Evolutionary conservation across 2,888 invertebrate genomes (phyloP).

Genomic region (Mesorhabditis spiculigera): DNA sequence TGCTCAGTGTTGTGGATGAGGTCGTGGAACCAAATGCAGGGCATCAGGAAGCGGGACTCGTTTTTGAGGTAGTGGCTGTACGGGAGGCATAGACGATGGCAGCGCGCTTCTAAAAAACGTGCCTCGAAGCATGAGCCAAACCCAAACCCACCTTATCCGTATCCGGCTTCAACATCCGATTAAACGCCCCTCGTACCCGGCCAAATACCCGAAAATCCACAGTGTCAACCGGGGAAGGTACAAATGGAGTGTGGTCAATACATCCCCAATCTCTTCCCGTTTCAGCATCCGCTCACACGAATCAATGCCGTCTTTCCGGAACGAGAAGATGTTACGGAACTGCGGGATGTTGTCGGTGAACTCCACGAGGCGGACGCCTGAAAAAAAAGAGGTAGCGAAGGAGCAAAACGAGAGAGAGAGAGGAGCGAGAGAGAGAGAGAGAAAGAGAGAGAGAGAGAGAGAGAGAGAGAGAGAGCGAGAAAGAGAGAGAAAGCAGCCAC

Average conservation of each 20-base stretch:
- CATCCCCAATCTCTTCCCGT: constrained; percentile 1
- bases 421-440: no score
- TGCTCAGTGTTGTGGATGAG: neutral
- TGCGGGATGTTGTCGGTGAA: constrained; percentile 2
- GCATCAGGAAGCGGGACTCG: no score
- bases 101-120: no score
- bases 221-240: neutral
- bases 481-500: no score
- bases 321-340: neutral
- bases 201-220: neutral
- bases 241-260: constrained; percentile 1
- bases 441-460: no score
- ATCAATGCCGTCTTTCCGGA: constrained; percentile 1
- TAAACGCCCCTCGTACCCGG: neutral
- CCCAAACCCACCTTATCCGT: no score
- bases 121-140: no score
- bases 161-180: neutral
- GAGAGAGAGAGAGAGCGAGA: no score
- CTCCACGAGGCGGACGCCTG: neutral
- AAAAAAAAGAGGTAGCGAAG: no score
- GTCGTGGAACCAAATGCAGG: constrained; percentile 6
- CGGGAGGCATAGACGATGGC: no score
- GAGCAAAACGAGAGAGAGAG: no score
- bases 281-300: neutral
- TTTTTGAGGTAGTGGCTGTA: no score